A percentile compares a stretch with the other conserved stretches of the same genome.
phyloP scores from a whole-genome alignment of 2,888 invertebrate species.

The Cheilosia grossa region DNA sequence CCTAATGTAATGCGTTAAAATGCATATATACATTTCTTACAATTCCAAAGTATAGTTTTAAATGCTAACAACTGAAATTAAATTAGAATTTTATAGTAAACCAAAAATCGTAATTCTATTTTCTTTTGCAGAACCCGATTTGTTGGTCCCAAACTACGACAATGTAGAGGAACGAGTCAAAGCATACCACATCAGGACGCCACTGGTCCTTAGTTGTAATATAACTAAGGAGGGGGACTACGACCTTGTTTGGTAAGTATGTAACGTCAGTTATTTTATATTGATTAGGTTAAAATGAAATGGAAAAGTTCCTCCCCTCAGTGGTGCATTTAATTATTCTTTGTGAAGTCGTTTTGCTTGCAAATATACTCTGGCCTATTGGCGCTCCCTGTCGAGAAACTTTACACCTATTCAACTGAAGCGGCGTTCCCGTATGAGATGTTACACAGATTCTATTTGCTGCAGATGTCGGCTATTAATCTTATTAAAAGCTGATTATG shows the following conservation, averaged over 20 bases:
- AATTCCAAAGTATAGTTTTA: neutral
- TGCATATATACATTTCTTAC: neutral
- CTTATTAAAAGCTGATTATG: too few species aligned
- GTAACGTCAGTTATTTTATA: conserved; percentile 3
- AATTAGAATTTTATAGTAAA: neutral
- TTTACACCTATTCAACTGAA: too few species aligned
- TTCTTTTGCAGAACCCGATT: conserved; percentile 79
- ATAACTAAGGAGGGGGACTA: conserved; percentile 78
- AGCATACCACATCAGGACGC: conserved; percentile 80
- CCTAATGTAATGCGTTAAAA: neutral
- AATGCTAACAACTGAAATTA: neutral
- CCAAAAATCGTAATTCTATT: neutral
- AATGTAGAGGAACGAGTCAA: conserved; percentile 79
- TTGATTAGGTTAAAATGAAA: too few species aligned
- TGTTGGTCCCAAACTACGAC: conserved; percentile 82
- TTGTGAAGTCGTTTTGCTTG: too few species aligned
- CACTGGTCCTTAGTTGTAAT: conserved; percentile 82
- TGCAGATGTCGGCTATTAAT: too few species aligned
- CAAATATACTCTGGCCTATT: too few species aligned
- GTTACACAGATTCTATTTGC: too few species aligned
- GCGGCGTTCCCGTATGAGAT: too few species aligned
- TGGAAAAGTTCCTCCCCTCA: too few species aligned
- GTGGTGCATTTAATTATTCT: too few species aligned
- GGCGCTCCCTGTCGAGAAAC: too few species aligned
- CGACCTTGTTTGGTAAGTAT: conserved; percentile 80